phyloP scores from a whole-genome alignment of 2,797 vertebrate species.

The Anabas testudineus region DNA sequence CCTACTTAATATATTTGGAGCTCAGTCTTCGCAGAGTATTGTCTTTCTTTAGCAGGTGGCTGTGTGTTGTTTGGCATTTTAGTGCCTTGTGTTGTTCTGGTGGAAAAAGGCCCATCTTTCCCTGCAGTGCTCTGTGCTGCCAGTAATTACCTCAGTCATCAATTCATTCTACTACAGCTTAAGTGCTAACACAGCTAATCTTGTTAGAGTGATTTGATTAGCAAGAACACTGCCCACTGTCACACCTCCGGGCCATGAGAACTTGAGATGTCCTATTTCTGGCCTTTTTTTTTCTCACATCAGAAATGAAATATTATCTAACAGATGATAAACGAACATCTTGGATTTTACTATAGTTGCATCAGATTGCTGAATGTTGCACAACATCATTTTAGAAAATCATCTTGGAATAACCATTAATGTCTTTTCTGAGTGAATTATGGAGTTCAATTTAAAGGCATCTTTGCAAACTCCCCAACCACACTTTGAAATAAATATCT shows the following conservation, averaged over 20 bases:
- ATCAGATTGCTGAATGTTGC: conserved; percentile 50
- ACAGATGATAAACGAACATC: conserved; percentile 15
- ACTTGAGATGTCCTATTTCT: conserved; percentile 45
- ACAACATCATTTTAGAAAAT: conserved; percentile 41
- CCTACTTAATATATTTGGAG: conserved; percentile 10
- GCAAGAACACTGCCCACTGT: conserved; percentile 52
- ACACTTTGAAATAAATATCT: conserved; percentile 31
- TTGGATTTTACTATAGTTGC: conserved; percentile 29
- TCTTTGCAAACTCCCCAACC: conserved; percentile 11
- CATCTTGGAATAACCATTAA: conserved; percentile 8
- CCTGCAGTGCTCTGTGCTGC: conserved; percentile 54
- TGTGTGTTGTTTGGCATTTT: conserved; percentile 68
- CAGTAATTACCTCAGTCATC: conserved; percentile 72
- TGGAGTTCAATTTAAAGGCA: conserved; percentile 22
- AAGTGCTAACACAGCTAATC: conserved; percentile 73
- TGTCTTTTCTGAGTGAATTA: conserved; percentile 17
- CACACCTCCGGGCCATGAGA: conserved; percentile 63
- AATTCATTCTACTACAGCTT: conserved; percentile 73
- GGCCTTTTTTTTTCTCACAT: conserved; percentile 34
- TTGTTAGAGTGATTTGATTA: conserved; percentile 74
- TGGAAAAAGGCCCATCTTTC: conserved; percentile 47
- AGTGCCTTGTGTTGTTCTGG: conserved; percentile 47
- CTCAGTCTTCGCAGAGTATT: conserved; percentile 62
- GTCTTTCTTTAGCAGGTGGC: conserved; percentile 77
- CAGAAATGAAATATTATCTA: conserved; percentile 31